These are phyloP conservation scores for Echinometra lucunter DNA, from an alignment of 53 echinoderm and acorn worm species.

Conservation along the genomic window DNA sequence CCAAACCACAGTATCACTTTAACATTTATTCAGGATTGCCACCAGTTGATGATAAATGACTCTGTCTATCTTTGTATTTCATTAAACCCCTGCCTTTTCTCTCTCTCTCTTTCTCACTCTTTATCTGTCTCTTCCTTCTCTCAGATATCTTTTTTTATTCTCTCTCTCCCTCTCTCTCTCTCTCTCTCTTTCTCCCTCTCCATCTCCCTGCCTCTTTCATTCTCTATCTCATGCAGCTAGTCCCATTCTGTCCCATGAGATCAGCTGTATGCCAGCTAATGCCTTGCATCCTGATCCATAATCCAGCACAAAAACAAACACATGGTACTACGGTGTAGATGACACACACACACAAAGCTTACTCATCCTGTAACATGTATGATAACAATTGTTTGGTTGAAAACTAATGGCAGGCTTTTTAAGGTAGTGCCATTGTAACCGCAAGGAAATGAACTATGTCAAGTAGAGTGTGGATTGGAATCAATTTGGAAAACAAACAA, in stretches of 20 bases:
- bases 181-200: not conserved
- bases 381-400: not conserved
- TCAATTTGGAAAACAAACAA: not conserved
- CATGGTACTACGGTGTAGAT: conserved; percentile 1
- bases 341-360: not conserved
- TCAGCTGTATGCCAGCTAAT: conserved; percentile 11
- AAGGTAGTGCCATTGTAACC: too few species aligned
- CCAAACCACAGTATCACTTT: conserved; percentile 12
- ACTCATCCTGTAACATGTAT: not conserved
- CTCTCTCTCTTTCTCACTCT: not conserved
- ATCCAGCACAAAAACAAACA: conserved; percentile 49
- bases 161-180: not conserved
- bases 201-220: not conserved
- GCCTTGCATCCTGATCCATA: conserved; percentile 29
- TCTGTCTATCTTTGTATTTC: not conserved
- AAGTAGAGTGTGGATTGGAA: too few species aligned
- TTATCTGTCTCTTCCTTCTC: not conserved
- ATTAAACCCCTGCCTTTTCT: not conserved
- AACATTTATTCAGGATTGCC: not conserved
- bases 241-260: conserved; percentile 26
- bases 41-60: not conserved
- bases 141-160: not conserved
- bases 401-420: not conserved
- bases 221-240: not conserved
- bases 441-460: too few species aligned